Evolutionary conservation across 37 sponge, comb jelly and placozoan genomes (phyloP), one percentile per base, ranked within the genome.

Genomic region (Haliclona indistincta): DNA sequence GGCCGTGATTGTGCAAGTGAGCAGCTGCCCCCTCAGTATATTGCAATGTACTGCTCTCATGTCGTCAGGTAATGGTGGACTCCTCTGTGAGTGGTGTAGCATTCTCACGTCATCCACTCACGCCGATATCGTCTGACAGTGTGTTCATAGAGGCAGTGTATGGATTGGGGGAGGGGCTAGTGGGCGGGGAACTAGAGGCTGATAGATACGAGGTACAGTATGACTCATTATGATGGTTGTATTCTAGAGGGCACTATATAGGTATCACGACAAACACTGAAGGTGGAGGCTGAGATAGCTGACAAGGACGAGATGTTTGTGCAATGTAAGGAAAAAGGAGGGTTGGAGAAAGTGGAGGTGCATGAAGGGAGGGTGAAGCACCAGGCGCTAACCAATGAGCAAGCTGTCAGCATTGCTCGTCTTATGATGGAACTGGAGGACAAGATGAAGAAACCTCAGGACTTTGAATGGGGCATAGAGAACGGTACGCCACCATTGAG

Each of bases 141-240:
- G 85, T 83, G 4, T 81, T 84, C 55, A 76, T 93, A 10, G 94
- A 93, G 70, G 84, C 94, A 11, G 94, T 93, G 43, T 88, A 84
- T 68, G 94, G 94, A 1, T 69, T 88, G 33, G 94, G 94, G 39
- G 94, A 93, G 78, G 94, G 94, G 30, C 89, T 93, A 8, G 94
- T 93, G 32, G 71, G 89, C 32, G 94, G 94, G 22, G 89, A 85
- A 34, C 82, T 93, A 67, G 86, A 83, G 45, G 84, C 86, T 0
- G 94, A 93, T 58, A 69, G 86, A 49, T 88, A 84, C 52, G 86
- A 93, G 89, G 94, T 88, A n/a, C 13, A 26, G 10, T 47, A 47
- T 47, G 13, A 47, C 10, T 47, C 15, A 47, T 17, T 47, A 47
- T 19, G 25, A 33, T 4, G 3, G 28, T 23, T 1, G 1, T 28